Evolutionary conservation across 2,113 vertebrate genomes (phyloP), one percentile per base, ranked within the genome.

Genomic region (Catharus minimus): DNA sequence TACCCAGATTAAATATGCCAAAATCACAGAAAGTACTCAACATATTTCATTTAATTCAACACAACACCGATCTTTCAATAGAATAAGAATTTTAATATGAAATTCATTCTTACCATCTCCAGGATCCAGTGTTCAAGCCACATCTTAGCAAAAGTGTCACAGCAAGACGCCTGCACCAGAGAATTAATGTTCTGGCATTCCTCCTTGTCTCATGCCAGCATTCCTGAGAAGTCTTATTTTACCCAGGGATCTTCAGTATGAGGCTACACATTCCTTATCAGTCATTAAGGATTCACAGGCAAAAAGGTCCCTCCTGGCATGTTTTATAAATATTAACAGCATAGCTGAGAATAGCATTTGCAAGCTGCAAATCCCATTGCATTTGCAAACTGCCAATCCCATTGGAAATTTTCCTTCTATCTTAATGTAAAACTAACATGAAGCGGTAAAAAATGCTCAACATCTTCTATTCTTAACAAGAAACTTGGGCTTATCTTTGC

Each of bases 171-270:
- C 91, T 93, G 84, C 58, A 79, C 62, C 46, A 55, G 62, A 57
- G 93, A 91, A 94, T 93, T 60, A 93, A 49, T 64, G 61, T 85
- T 91, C 62, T 10, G 17, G 74, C 75, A 89, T 89, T 92, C 90
- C 89, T 93, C 11, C 71, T 75, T 89, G 33, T 82, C 78, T 87
- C 58, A 75, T 93, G 93, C 74, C 93, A 92, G 89, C 69, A 92
- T 96, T 94, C 87, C 67, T 69, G 50, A 57, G 87, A 94, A 87
- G 87, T 92, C 84, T 95, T 91, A 68, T 84, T 93, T 93, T 93
- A 94, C 78, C 66, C 91, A 76, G 74, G 39, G 91, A 95, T 94
- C 78, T 92, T 89, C 90, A 87, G 74, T 38, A 82, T 46, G 81
- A 89, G 74, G 73, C 89, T 94, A 89, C 66, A 93, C 84, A 90